Conservation (phyloP, 2,113 vertebrate species). For the Trematomus loennbergii region DNA sequence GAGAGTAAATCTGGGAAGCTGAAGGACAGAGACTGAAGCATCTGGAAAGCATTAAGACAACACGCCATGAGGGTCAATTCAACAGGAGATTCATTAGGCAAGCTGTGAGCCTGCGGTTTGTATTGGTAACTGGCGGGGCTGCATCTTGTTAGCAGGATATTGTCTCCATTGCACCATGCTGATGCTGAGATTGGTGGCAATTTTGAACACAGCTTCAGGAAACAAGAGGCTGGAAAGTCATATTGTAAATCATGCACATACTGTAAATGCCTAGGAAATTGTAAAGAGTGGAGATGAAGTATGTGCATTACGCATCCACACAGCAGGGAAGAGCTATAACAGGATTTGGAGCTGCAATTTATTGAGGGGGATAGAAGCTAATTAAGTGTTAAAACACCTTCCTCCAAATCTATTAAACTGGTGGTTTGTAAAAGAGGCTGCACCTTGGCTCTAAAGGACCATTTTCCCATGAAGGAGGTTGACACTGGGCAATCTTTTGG, state of each 20-base stretch:
- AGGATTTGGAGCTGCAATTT: constrained; percentile 44
- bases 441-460: constrained; percentile 16
- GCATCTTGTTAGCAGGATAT: constrained; percentile 62
- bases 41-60: constrained; percentile 74
- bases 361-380: constrained; percentile 24
- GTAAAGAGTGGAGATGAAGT: constrained; percentile 30
- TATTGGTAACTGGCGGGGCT: constrained; percentile 56
- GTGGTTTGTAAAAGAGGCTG: constrained; percentile 17
- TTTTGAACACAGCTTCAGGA: constrained; percentile 53
- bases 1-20: constrained; percentile 47
- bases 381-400: constrained; percentile 41
- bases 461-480: constrained; percentile 44
- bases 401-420: constrained; percentile 27
- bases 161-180: constrained; percentile 51
- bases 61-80: constrained; percentile 63
- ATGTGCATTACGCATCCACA: constrained; percentile 11
- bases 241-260: constrained; percentile 27
- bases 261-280: constrained; percentile 23
- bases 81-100: constrained; percentile 62
- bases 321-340: constrained; percentile 45
- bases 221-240: constrained; percentile 29
- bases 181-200: constrained; percentile 53
- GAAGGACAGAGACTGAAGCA: constrained; percentile 65
- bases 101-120: constrained; percentile 71
- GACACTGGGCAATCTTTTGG: constrained; percentile 39